Conservation (phyloP, 2,113 vertebrate species). For the Nycticorax nycticorax region DNA sequence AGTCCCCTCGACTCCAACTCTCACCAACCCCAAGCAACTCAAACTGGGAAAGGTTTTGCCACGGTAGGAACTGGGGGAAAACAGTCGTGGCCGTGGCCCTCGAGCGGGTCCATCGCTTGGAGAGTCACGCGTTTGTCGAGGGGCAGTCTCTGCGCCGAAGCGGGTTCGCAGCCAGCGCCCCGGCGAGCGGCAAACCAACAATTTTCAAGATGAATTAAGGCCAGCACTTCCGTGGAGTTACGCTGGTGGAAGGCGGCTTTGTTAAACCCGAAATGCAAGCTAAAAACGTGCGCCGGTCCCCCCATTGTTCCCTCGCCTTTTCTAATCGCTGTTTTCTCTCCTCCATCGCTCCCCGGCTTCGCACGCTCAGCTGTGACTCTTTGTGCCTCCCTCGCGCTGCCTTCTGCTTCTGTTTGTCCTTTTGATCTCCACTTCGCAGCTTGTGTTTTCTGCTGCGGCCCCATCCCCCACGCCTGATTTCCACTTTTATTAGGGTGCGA, state of each 20-base stretch:
- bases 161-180: not conserved
- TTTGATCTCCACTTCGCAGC: slow-evolving; percentile 67
- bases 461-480: slow-evolving; percentile 36
- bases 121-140: rapidly evolving
- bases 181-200: not conserved
- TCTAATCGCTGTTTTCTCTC: slow-evolving; percentile 36
- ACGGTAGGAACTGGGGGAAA: rapidly evolving
- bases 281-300: not conserved
- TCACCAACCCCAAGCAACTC: not conserved
- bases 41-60: not conserved
- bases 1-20: not conserved
- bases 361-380: slow-evolving; percentile 56
- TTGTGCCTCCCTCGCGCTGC: slow-evolving; percentile 52
- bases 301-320: slow-evolving; percentile 7
- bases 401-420: slow-evolving; percentile 68
- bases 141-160: not conserved
- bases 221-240: not conserved
- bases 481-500: slow-evolving; percentile 60
- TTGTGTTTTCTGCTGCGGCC: slow-evolving; percentile 3
- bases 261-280: slow-evolving; percentile 22
- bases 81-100: rapidly evolving
- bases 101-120: rapidly evolving
- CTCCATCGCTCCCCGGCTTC: not conserved
- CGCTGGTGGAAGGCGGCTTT: slow-evolving; percentile 2
- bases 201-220: slow-evolving; percentile 6